Base-by-base conservation (phyloP, 2,113 vertebrate genomes). In the Eulemur rufifrons region DNA sequence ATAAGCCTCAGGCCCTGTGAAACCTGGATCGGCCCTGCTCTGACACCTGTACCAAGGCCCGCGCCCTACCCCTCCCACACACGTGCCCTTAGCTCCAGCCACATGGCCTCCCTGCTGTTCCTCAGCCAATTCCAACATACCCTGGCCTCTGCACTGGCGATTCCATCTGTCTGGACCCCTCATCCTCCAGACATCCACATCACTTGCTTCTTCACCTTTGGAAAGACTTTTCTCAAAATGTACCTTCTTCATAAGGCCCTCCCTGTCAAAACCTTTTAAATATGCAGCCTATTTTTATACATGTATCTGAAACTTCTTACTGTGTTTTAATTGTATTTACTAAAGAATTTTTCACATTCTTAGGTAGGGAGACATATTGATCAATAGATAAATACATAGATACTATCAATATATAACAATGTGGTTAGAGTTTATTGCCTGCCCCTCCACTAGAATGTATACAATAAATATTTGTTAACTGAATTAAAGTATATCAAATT, bases 391-490 rank as follows among this genome's bases (percentile, higher is more conserved):
- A 9, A 39, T 39, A 39, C 39, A 39, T 39, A 39, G 39, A 39
- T 39, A 39, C 39, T 39, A 39, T 39, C 39, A 39, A 39, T 39
- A 39, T 39, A 39, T 39, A 39, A 39, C 39, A 3, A 39, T 39
- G 3, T 39, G 39, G 39, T 39, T 88, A 23, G 27, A 71, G 14
- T 91, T 61, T 88, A 47, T 80, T 69, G 27, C 32, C 9, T 87
- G 5, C 37, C 32, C 21, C 10, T 47, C 25, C 59, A 66, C 69
- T 83, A 87, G n/a, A 93, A 74, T 91, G 21, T 68, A 27, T 39
- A 47, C 17, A 66, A 25, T 77, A 93, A 69, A 32, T 87, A 80
- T 47, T 69, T 86, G 25, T 95, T 91, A 81, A 92, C 42, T 88
- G 15, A 95, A 27, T 71, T 45, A 89, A 95, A 59, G 21, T 12